Evolutionary conservation across 2,888 invertebrate genomes (phyloP), one percentile per base, ranked within the genome.

Genomic region (Digitonthophagus gazella): DNA sequence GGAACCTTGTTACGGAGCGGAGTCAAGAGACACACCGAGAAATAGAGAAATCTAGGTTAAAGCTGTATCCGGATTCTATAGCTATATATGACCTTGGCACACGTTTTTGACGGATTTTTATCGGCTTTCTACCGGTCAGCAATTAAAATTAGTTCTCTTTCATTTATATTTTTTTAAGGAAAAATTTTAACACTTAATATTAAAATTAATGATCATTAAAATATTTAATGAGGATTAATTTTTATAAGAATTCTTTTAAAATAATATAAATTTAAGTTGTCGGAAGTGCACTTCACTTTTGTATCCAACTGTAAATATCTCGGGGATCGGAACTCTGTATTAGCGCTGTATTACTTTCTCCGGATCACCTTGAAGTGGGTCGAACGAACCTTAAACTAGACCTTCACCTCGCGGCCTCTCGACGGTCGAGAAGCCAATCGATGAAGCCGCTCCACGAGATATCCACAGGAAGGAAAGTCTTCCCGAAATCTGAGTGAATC

Each of bases 11-110:
- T 70, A 73, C 69, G 71, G 69, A 66, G 67, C 64, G 67, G 67
- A 71, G 71, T 68, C 71, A 74, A 72, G 67, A 69, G 71, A 71
- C 71, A 71, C 67, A 66, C 69, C 70, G 19, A 64, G 67, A 71
- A 69, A 69, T 70, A 75, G 77, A 75, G 78, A 78, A 78, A 78
- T 78, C 75, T 77, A 74, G 78, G 77, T 75, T 76, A 77, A 67
- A 73, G 75, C 75, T 74, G 76, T 74, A 78, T 77, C 78, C 78
- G 78, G 76, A 77, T 78, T 74, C 76, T 74, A 72, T 72, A 69
- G 65, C 72, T 74, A 73, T 71, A 66, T 72, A 63, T 75, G 76
- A 75, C 77, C 77, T 77, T 77, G 76, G 74, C 77, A 71, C 70
- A 70, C 68, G 69, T 57, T 72, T 74, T 74, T 72, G 69, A 74